These are phyloP conservation scores for Scaptomyza flava DNA, from an alignment of 2,888 invertebrate species.

Conservation along the genomic window DNA sequence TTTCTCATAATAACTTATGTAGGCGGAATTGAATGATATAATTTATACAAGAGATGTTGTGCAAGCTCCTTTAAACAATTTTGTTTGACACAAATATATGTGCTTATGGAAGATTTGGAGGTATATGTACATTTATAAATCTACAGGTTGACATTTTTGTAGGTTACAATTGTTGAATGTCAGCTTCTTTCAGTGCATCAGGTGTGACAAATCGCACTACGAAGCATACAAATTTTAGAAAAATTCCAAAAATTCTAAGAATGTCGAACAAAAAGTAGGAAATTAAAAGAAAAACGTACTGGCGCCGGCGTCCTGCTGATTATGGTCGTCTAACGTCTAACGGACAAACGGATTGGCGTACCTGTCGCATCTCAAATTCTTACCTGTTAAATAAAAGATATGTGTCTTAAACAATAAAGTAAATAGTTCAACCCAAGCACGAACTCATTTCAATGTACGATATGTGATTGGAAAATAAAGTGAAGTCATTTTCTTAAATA, in stretches of 20 bases:
- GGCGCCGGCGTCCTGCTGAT: slow-evolving; percentile 77
- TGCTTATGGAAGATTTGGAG: no score
- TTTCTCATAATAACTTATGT: not conserved
- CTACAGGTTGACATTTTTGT: slow-evolving; percentile 18
- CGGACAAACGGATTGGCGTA: slow-evolving; percentile 33
- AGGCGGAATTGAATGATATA: no score
- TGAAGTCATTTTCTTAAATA: slow-evolving; percentile 2
- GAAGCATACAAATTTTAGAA: slow-evolving; percentile 31
- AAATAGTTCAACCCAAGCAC: slow-evolving; percentile 25
- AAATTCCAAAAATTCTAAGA: slow-evolving; percentile 51
- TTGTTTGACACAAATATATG: no score
- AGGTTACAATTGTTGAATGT: not conserved
- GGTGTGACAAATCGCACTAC: slow-evolving; percentile 72
- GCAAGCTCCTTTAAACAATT: no score
- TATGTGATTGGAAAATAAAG: slow-evolving; percentile 25
- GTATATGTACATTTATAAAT: no score
- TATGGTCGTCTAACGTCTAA: slow-evolving; percentile 36
- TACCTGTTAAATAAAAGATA: slow-evolving; percentile 49
- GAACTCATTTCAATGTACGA: slow-evolving; percentile 9
- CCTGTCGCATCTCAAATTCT: slow-evolving; percentile 45
- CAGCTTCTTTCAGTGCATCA: slow-evolving; percentile 30
- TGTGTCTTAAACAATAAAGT: slow-evolving; percentile 8
- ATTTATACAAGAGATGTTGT: no score
- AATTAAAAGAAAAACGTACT: slow-evolving; percentile 50
- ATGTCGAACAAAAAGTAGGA: slow-evolving; percentile 47